These are phyloP conservation scores for Serinus canaria DNA, from an alignment of 2,113 vertebrate genomes.

Conservation along the genomic window DNA sequence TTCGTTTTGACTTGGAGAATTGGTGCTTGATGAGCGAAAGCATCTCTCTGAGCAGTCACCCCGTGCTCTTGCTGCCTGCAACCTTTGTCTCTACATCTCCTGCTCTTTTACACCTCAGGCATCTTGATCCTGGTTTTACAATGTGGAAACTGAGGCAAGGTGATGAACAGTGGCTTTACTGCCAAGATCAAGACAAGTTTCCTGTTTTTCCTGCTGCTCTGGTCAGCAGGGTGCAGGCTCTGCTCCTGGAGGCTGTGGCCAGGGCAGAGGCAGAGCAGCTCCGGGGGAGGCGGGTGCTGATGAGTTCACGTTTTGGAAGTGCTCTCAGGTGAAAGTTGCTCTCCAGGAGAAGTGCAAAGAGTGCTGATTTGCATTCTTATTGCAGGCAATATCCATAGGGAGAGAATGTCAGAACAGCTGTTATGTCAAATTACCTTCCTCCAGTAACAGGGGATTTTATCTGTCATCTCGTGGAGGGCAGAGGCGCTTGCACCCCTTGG, in stretches of 20 bases:
- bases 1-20: not conserved
- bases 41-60: not conserved
- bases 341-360: slow-evolving; percentile 49
- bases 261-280: not conserved
- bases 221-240: not conserved
- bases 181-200: not conserved
- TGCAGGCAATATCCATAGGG: slow-evolving; percentile 61
- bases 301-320: slow-evolving; percentile 34
- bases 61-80: not conserved
- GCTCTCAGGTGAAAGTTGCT: slow-evolving; percentile 58
- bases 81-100: not conserved
- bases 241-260: accelerated
- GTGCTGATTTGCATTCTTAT: slow-evolving; percentile 70
- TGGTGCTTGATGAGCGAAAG: not conserved
- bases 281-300: not conserved
- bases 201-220: accelerated
- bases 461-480: slow-evolving; percentile 63
- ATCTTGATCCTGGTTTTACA: not conserved
- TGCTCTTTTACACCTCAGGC: not conserved
- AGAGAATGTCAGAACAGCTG: slow-evolving; percentile 70
- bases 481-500: slow-evolving; percentile 52
- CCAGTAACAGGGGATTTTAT: slow-evolving; percentile 57
- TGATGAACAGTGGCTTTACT: accelerated
- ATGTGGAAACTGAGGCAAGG: not conserved
- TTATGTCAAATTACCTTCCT: slow-evolving; percentile 70